Evolutionary conservation across 2,888 invertebrate genomes (phyloP), one percentile per base, ranked within the genome.

Genomic region (Suillia variegata): DNA sequence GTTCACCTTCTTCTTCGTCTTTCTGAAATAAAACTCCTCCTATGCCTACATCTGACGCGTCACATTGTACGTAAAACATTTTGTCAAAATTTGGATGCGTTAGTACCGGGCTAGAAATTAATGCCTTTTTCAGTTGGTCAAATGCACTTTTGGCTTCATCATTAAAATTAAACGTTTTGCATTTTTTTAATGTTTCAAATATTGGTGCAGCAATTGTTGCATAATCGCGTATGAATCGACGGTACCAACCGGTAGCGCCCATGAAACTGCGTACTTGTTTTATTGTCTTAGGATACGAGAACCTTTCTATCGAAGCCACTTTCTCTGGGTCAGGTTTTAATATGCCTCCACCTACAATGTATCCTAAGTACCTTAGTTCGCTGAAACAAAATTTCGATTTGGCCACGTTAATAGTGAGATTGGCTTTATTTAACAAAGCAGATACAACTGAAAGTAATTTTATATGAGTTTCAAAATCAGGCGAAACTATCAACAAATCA

Each of bases 321-420:
- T 63, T 63, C 1, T 26, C 62, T 1, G 65, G 59, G 48, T 63
- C 63, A 1, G 52, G 57, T 1, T 21, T 20, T 2, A 63, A 18
- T 0, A 48, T 55, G 0, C 62, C 60, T 1, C 59, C 24, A n/a
- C 63, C 62, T 1, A 63, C 60, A 2, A 65, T 55, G 18, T 60
- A 49, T 0, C 60, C 62, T 1, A 63, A 18, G 17, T 63, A 63
- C 12, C 17, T 53, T 0, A 63, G 20, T 2, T 58, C 58, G 1
- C 48, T 42, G 22, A 58, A 55, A 20, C 63, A 63, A 47, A 65
- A 57, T n/a, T 57, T 52, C 1, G 47, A 56, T 50, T 63, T 63
- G 6, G 42, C 48, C 0, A 63, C 48, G 47, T 62, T 62, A 4
- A 62, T 57, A 1, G 62, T 58, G 3, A 62, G 45, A 10, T 58